phyloP scores from a whole-genome alignment of 2,797 vertebrate genomes.

The Odontamblyopus rebecca region DNA sequence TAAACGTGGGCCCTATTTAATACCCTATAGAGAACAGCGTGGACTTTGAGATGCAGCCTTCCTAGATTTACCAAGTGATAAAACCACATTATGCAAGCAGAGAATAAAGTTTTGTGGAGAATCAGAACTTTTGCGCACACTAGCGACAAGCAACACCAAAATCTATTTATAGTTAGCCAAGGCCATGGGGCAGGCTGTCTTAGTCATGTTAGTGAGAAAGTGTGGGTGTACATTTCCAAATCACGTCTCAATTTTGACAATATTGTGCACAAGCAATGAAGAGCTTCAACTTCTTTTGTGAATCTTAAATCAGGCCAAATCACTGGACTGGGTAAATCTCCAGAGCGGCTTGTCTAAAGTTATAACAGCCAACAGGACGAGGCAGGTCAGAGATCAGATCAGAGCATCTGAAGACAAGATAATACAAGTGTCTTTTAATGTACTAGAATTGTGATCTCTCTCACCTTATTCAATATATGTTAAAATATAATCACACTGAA shows the following conservation, averaged over 20 bases:
- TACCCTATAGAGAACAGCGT: too few species aligned
- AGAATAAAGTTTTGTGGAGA: neutral
- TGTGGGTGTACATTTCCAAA: neutral
- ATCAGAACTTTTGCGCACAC: neutral
- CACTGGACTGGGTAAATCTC: neutral
- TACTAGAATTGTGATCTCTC: too few species aligned
- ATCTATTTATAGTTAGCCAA: neutral
- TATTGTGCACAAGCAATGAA: neutral
- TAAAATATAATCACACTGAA: too few species aligned
- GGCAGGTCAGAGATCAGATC: neutral
- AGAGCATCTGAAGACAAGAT: too few species aligned
- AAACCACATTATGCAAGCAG: neutral
- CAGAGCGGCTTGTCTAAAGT: neutral
- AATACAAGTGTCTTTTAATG: too few species aligned
- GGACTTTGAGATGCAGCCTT: too few species aligned
- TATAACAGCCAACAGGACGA: neutral
- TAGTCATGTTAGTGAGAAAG: too few species aligned
- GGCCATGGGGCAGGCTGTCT: neutral
- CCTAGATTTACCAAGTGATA: neutral
- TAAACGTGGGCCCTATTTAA: too few species aligned
- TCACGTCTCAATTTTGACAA: neutral
- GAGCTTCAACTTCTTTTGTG: neutral
- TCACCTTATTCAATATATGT: too few species aligned
- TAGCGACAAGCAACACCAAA: neutral
- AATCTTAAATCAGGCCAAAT: slow-evolving; percentile 1